Evolutionary conservation across 53 echinoderm and acorn worm species (phyloP).

Genomic region (Antedon mediterranea): DNA sequence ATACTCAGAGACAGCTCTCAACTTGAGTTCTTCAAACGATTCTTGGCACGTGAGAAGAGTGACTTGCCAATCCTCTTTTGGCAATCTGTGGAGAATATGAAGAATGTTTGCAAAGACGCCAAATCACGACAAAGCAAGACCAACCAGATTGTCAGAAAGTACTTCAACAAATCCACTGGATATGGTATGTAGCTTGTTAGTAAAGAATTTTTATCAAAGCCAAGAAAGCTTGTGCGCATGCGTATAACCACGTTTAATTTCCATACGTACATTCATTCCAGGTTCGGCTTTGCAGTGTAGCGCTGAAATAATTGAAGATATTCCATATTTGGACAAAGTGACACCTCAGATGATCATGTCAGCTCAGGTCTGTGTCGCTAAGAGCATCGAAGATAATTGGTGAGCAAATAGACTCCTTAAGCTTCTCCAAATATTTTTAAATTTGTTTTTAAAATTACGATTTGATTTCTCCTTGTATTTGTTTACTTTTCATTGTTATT

Average conservation of each 20-base stretch:
- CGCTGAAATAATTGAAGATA: conserved; percentile 84
- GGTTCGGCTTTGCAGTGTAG: conserved; percentile 54
- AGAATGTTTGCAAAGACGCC: conserved; percentile 47
- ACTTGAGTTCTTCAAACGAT: conserved; percentile 81
- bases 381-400: conserved; percentile 82
- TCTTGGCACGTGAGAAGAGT: conserved; percentile 44
- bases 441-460: no score
- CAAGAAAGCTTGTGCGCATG: no score
- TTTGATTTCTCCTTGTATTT: no score
- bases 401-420: conserved; percentile 19
- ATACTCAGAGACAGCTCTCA: conserved; percentile 65
- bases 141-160: conserved; percentile 58
- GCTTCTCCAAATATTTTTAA: no score
- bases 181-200: no score
- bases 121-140: conserved; percentile 68
- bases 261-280: conserved; percentile 8
- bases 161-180: conserved; percentile 59
- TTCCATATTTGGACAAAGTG: conserved; percentile 83
- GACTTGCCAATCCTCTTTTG: conserved; percentile 74
- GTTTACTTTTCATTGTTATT: neutral
- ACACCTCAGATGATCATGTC: conserved; percentile 94
- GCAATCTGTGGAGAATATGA: conserved; percentile 83
- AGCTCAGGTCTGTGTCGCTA: conserved; percentile 84
- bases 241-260: no score
- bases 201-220: no score